Evolutionary conservation across 2,113 vertebrate genomes (phyloP), one percentile per base, ranked within the genome.

Genomic region (Fulica atra): DNA sequence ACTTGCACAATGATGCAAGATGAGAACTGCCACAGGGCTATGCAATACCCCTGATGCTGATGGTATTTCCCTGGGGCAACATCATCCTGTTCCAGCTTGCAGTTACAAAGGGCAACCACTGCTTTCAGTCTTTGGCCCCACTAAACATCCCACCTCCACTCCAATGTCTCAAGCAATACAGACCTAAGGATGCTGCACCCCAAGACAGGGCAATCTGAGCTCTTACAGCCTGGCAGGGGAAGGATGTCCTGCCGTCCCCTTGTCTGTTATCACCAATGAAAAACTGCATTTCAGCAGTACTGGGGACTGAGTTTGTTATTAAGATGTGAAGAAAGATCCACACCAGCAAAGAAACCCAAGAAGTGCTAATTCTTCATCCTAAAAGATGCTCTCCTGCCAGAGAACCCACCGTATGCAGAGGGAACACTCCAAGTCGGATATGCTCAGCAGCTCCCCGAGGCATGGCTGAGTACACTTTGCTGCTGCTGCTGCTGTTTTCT

Each of bases 371-470:
- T 74, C 29, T 11, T 66, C 63, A 38, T 48, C 18, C 33, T 16
- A n/a, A 81, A n/a, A 61, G 44, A 44, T 44, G 69, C 73, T 74
- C 24, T 79, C 16, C 40, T 1, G 1, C 2, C 4, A 0, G 14
- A 72, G 81, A 87, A 96, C 98, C 97, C 86, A 99, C 99, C 99
- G 98, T 79, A 99, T 98, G 95, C 99, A 99, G 87, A 99, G 98
- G 72, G 99, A 99, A 77, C 99, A 99, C 95, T 99, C 99, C 63
- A 99, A 96, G 92, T 99, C 99, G 25, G 98, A 98, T 38, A 98
- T 48, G 7, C 96, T 98, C 94, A 99, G 97, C 42, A 98, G 92
- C 40, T 96, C 92, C 25, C 21, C 7, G 0, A 97, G 91, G 44
- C 70, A 71, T 1, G 2, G n/a, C 40, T 85, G 70, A 25, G 50